phyloP scores from a whole-genome alignment of 1,140 invertebrate species.

The Hormaphis cornu region DNA sequence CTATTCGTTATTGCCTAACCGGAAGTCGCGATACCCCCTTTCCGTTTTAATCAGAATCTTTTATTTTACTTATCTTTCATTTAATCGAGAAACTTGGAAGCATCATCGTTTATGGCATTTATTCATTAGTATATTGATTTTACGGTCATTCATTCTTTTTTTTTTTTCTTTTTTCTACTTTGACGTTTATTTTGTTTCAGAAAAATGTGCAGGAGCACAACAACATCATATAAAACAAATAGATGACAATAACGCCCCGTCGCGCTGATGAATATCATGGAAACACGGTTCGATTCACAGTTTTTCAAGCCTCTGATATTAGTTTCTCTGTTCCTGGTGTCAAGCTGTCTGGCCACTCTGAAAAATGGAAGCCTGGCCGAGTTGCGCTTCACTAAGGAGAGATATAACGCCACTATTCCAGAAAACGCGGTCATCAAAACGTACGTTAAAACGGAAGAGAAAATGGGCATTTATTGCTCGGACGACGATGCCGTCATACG shows the following conservation, averaged over 20 bases:
- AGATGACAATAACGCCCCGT: constrained; percentile 4
- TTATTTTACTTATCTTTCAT: neutral
- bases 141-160: too few species aligned
- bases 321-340: neutral
- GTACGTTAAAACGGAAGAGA: constrained; percentile 55
- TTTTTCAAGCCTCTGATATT: neutral
- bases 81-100: neutral
- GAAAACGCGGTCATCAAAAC: constrained; percentile 85
- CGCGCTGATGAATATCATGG: neutral
- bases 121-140: too few species aligned
- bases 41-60: neutral
- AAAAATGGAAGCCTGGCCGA: constrained; percentile 9
- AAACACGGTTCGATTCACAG: neutral
- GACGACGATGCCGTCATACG: constrained; percentile 56
- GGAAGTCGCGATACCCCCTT: neutral
- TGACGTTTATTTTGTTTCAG: neutral
- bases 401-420: constrained; percentile 83
- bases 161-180: neutral
- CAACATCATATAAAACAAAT: neutral
- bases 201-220: neutral
- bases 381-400: constrained; percentile 58
- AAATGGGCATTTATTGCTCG: constrained; percentile 57
- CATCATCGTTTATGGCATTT: too few species aligned
- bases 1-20: neutral
- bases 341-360: neutral